phyloP scores from a whole-genome alignment of 1,140 invertebrate species.

The Chionoecetes opilio region DNA sequence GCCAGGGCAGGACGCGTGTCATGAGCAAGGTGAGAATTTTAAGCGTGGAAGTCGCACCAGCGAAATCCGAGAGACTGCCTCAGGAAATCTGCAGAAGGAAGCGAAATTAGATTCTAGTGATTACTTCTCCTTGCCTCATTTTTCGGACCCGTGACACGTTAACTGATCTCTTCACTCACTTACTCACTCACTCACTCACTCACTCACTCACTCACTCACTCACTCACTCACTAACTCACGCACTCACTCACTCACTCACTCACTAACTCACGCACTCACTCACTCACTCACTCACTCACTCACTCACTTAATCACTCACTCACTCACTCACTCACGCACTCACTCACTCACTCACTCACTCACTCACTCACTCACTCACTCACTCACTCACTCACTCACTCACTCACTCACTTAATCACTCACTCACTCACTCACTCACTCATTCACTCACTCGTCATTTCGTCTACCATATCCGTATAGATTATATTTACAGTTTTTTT shows the following conservation, averaged over 20 bases:
- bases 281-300: neutral
- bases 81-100: slow-evolving; percentile 27
- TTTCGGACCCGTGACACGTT: neutral
- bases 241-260: neutral
- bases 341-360: too few relatives aligned
- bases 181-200: neutral
- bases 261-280: neutral
- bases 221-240: neutral
- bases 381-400: too few relatives aligned
- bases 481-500: neutral
- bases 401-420: too few relatives aligned
- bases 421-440: too few relatives aligned
- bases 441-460: neutral
- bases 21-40: slow-evolving; percentile 9
- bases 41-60: neutral
- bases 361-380: too few relatives aligned
- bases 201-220: neutral
- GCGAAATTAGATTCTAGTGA: slow-evolving; percentile 10
- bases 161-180: neutral
- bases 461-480: neutral
- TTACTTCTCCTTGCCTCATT: neutral
- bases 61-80: neutral
- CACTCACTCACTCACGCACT: neutral
- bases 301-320: neutral
- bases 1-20: neutral